These are phyloP conservation scores for Spinus olivaceus DNA, from an alignment of 2,797 vertebrate genomes.

Conservation along the genomic window DNA sequence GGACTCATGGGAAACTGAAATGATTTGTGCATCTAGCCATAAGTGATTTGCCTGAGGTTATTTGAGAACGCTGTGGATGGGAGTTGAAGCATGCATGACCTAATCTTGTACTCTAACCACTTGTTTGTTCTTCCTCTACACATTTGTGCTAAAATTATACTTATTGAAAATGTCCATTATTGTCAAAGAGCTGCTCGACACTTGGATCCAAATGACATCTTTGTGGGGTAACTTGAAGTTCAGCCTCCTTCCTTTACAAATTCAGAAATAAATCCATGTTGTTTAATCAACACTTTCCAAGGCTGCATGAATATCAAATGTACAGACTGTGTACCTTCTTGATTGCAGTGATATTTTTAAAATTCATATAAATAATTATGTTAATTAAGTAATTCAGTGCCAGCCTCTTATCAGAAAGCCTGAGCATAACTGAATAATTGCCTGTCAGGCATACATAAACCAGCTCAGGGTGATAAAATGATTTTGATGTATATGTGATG, in stretches of 20 bases:
- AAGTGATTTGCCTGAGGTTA: neutral
- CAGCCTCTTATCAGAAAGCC: conserved; percentile 46
- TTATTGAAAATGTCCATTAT: neutral
- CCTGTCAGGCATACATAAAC: conserved; percentile 9
- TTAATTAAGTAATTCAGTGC: conserved; percentile 69
- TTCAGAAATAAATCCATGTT: conserved; percentile 33
- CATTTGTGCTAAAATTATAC: neutral
- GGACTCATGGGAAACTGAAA: neutral
- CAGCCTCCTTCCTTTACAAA: neutral
- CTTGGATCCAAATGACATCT: neutral
- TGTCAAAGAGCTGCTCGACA: neutral
- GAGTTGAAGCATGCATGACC: neutral
- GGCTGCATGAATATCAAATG: conserved; percentile 60
- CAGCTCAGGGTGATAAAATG: neutral
- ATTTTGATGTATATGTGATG: neutral
- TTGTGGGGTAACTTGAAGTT: neutral
- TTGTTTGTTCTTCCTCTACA: neutral
- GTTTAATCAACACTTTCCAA: conserved; percentile 66
- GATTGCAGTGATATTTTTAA: conserved; percentile 74
- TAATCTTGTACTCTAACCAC: neutral
- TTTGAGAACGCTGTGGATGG: neutral
- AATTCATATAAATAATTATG: conserved; percentile 71
- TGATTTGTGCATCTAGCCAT: neutral
- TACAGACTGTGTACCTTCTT: conserved; percentile 56
- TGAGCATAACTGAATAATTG: conserved; percentile 46